Conservation (phyloP, 2,113 vertebrate genomes). For the Plecotus auritus region DNA sequence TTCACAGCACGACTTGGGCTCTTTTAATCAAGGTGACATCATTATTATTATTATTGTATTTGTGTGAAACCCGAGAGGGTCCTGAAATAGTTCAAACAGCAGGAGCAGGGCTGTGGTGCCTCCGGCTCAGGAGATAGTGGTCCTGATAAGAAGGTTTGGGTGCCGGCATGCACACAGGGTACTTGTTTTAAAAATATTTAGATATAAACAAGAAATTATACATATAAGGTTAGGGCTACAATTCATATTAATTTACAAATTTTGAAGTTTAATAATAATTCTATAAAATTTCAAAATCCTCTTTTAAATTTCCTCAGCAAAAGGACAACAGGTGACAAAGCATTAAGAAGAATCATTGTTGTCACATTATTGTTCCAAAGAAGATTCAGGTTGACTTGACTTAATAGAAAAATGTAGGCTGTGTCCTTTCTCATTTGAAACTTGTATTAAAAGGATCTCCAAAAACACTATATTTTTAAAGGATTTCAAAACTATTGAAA, state of each 20-base stretch:
- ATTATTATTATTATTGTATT: not conserved
- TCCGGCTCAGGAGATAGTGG: accelerated
- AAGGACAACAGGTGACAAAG: not conserved
- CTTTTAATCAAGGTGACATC: not conserved
- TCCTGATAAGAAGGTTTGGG: accelerated
- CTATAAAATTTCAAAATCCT: not conserved
- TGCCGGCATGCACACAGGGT: not conserved
- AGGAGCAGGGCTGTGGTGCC: accelerated
- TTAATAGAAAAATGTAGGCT: no score
- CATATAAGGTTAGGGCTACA: not conserved
- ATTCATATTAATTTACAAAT: not conserved
- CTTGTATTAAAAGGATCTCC: not conserved
- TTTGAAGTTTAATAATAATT: not conserved
- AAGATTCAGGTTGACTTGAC: not conserved
- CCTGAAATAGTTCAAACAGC: accelerated
- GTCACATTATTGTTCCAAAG: accelerated
- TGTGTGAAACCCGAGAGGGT: no score
- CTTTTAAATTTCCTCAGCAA: not conserved
- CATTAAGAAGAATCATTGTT: not conserved
- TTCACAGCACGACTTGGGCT: no score
- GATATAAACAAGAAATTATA: not conserved
- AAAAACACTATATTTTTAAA: not conserved
- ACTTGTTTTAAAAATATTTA: not conserved
- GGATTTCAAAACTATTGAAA: not conserved
- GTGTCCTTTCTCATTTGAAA: not conserved